Base-by-base conservation (phyloP, 2,113 vertebrate genomes). In the Ageneiosus marmoratus region DNA sequence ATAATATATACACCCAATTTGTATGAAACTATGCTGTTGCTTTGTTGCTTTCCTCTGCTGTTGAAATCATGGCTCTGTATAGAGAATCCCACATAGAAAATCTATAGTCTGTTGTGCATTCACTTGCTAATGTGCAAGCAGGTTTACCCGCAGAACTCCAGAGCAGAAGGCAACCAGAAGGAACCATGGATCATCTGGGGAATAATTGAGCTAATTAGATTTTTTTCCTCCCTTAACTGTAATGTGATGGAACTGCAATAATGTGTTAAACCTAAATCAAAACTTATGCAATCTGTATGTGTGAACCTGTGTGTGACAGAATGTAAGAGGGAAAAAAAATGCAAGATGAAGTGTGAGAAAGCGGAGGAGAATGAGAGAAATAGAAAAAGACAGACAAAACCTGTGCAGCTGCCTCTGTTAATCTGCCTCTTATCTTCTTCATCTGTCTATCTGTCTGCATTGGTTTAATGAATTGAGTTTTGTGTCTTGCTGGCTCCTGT, bases 391-490 rank as follows among this genome's bases (percentile, higher is more conserved):
- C 27, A 89, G 89, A 88, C 83, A 34, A 37, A 32, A 89, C 90
- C 90, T 91, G 91, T 91, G 89, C 89, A 90, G 91, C 90, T 89
- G 89, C 72, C 72, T 89, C 84, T 86, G 85, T 88, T 93, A 92
- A 94, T 93, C 91, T 92, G 82, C 87, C 85, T 88, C 86, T 91
- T 92, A 89, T 92, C 89, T 88, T 88, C 82, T 86, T 88, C 89
- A 89, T 92, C 91, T 88, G 88, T 91, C 88, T 89, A 90, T 91
- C 89, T 89, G 27, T 91, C 90, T 91, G 88, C 91, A 89, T 92
- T 93, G 91, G 89, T 91, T 85, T 93, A 91, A 93, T 93, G 89
- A 93, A 92, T 92, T 37, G 8, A 91, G 90, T 90, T 90, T 86
- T 86, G 86, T 53, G 53, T 81, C 88, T 92, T 87, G 69, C 77